Evolutionary conservation across 1,140 invertebrate species (phyloP).

Genomic region (Nebria ingens): DNA sequence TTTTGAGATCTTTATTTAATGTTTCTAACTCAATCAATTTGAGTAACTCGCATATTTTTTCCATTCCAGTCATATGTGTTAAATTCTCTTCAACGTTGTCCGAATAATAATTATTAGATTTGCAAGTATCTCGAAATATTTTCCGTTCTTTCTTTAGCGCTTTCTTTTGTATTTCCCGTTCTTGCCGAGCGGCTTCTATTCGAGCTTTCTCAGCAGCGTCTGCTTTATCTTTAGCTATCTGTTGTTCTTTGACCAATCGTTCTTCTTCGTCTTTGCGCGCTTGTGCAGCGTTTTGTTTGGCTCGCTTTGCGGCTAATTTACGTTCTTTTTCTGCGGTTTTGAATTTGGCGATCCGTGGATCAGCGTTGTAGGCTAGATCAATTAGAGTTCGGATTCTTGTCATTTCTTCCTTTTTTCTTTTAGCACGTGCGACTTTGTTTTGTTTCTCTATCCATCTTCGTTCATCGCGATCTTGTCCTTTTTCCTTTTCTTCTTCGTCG

Average conservation of each 20-base stretch:
- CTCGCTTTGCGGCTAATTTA: conserved; percentile 79
- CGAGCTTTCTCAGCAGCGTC: conserved; percentile 71
- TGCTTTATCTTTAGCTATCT: conserved; percentile 68
- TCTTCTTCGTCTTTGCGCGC: conserved; percentile 78
- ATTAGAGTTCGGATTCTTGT: conserved; percentile 77
- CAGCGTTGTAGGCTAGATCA: conserved; percentile 86
- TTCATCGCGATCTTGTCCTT: conserved; percentile 91
- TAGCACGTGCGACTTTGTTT: conserved; percentile 82
- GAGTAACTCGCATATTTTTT: conserved; percentile 79
- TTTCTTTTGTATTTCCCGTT: conserved; percentile 75
- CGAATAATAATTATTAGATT: conserved; percentile 81
- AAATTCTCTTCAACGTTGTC: conserved; percentile 62
- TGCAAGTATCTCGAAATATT: conserved; percentile 70
- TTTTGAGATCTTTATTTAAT: conserved; percentile 59
- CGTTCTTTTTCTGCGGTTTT: conserved; percentile 90
- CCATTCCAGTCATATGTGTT: conserved; percentile 76
- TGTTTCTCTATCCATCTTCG: conserved; percentile 96
- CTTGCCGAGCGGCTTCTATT: conserved; percentile 72
- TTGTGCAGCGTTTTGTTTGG: conserved; percentile 79
- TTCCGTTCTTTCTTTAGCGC: conserved; percentile 80
- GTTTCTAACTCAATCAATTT: conserved; percentile 61
- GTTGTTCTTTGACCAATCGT: conserved; percentile 53
- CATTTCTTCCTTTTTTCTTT: conserved; percentile 96
- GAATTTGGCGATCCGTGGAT: conserved; percentile 85
- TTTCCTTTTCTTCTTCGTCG: conserved; percentile 98